Conservation (phyloP, 2,113 vertebrate genomes). For the Oreochromis niloticus region DNA sequence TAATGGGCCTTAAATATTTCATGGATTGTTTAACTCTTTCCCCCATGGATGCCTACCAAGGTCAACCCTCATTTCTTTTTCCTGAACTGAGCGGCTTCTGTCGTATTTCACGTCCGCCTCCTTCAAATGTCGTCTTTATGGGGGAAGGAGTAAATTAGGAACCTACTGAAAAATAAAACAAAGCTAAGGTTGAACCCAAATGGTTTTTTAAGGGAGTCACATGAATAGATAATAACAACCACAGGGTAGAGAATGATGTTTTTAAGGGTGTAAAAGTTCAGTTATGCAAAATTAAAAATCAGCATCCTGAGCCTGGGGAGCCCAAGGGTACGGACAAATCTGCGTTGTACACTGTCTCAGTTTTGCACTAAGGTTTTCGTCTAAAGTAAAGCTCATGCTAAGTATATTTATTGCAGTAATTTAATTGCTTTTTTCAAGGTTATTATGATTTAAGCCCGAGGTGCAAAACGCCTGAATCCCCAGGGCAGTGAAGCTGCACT, state of each 20-base stretch:
- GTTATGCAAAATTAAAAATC: not conserved
- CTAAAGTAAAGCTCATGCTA: not conserved
- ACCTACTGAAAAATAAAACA: not conserved
- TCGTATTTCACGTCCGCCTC: not conserved
- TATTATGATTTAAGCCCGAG: not conserved
- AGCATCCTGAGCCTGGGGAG: not conserved
- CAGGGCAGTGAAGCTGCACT: not conserved
- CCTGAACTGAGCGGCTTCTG: not conserved
- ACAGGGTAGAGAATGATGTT: not conserved
- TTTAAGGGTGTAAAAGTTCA: not conserved
- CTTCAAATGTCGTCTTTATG: not conserved
- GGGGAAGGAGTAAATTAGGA: not conserved
- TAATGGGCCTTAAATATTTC: not conserved
- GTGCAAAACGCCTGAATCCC: not conserved
- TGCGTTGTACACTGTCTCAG: not conserved
- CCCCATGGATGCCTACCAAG: not conserved
- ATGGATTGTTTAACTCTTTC: not conserved
- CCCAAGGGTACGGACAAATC: not conserved
- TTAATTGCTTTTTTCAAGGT: not conserved
- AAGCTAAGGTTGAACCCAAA: not conserved
- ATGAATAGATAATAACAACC: not conserved
- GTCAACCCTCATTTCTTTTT: not conserved
- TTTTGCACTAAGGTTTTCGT: not conserved
- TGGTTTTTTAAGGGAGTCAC: not conserved
- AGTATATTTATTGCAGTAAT: not conserved